phyloP scores from a whole-genome alignment of 2,797 vertebrate species.

The Myotis daubentonii region DNA sequence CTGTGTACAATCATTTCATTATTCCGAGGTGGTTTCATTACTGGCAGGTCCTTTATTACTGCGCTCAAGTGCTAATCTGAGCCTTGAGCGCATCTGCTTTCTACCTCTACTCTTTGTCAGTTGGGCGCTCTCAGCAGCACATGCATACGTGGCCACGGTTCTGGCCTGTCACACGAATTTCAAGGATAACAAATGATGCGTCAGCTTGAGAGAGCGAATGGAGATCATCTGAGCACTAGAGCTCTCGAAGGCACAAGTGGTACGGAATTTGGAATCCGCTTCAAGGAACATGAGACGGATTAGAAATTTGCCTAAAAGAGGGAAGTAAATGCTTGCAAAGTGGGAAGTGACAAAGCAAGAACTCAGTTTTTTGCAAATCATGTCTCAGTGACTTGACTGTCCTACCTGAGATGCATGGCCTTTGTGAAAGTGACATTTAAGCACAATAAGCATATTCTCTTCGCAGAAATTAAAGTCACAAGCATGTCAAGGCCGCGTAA shows the following conservation, averaged over 20 bases:
- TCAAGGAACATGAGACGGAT: background rate
- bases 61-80: constrained; percentile 61
- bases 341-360: background rate
- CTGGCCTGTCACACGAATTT: constrained; percentile 78
- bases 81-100: constrained; percentile 51
- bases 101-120: constrained; percentile 60
- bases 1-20: constrained; percentile 71
- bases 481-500: constrained; percentile 15
- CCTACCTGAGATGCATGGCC: background rate
- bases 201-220: constrained; percentile 35
- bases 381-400: constrained; percentile 37
- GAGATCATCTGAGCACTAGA: constrained; percentile 6
- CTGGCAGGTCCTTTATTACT: constrained; percentile 74
- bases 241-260: constrained; percentile 7
- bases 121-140: constrained; percentile 76
- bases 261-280: constrained; percentile 35
- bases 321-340: background rate
- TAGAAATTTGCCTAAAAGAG: background rate
- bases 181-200: constrained; percentile 37
- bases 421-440: constrained; percentile 59
- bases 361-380: constrained; percentile 40
- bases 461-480: constrained; percentile 59
- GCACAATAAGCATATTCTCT: constrained; percentile 52
- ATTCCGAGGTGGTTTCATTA: constrained; percentile 82
- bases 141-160: constrained; percentile 58